Conservation (phyloP, 2,888 invertebrate species). For the Polietes domitor region DNA sequence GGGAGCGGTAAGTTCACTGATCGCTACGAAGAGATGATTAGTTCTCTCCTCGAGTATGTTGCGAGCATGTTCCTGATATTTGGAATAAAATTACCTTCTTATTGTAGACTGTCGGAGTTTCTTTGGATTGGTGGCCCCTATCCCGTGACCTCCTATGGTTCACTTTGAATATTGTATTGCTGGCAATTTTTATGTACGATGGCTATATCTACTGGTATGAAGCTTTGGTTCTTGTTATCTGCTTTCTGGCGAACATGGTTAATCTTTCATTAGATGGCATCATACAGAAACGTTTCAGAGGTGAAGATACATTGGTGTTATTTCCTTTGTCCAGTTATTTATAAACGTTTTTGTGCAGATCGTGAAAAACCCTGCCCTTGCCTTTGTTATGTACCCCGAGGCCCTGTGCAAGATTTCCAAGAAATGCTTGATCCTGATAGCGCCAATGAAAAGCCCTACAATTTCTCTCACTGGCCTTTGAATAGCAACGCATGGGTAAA, state of each 20-base stretch:
- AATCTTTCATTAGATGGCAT: conserved; percentile 47
- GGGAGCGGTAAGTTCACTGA: conserved; percentile 87
- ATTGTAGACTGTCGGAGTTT: conserved; percentile 88
- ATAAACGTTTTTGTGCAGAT: conserved; percentile 24
- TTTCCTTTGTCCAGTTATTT: background rate
- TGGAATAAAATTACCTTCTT: conserved; percentile 45
- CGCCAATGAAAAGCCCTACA: conserved; percentile 78
- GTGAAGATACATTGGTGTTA: background rate
- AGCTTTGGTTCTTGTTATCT: conserved; percentile 87
- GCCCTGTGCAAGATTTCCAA: conserved; percentile 86
- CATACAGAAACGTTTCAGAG: conserved; percentile 29
- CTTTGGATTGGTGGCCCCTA: conserved; percentile 92
- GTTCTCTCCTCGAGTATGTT: too few relatives aligned
- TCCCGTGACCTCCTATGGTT: conserved; percentile 91
- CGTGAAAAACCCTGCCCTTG: conserved; percentile 77
- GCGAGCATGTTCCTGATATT: too few relatives aligned
- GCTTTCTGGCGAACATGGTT: conserved; percentile 86
- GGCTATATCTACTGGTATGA: conserved; percentile 93
- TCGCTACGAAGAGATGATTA: too few relatives aligned
- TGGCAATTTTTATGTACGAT: conserved; percentile 91
- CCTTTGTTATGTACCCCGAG: conserved; percentile 88
- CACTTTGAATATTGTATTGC: conserved; percentile 88
- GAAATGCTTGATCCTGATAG: conserved; percentile 77
- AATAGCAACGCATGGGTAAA: conserved; percentile 83
- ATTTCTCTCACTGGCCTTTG: conserved; percentile 76